phyloP scores from a whole-genome alignment of 2,797 vertebrate genomes.

The Protosalanx chinensis region DNA sequence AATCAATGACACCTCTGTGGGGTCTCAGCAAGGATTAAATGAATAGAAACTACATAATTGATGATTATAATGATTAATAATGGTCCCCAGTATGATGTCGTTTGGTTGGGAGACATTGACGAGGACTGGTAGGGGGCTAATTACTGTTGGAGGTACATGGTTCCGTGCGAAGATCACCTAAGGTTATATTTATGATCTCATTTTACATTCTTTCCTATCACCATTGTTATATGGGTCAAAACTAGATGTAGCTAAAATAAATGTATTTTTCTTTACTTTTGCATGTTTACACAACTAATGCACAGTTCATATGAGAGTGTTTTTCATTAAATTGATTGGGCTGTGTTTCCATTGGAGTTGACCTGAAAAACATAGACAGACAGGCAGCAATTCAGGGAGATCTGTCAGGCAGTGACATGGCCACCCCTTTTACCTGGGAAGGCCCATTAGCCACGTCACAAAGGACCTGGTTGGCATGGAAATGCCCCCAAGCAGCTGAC shows the following conservation, averaged over 20 bases:
- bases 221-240: not conserved
- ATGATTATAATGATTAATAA: slow-evolving; percentile 41
- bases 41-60: slow-evolving; percentile 38
- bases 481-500: slow-evolving; percentile 15
- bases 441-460: slow-evolving; percentile 5
- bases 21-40: slow-evolving; percentile 19
- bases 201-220: not conserved
- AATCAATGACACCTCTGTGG: slow-evolving; percentile 31
- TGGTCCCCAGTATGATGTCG: slow-evolving; percentile 25
- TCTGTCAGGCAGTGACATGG: not conserved
- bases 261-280: not conserved
- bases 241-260: too few species aligned
- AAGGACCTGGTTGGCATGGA: slow-evolving; percentile 6
- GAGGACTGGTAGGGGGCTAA: slow-evolving; percentile 2
- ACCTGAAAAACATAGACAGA: not conserved
- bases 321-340: not conserved
- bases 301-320: not conserved
- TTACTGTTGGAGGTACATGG: not conserved
- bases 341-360: not conserved
- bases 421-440: slow-evolving; percentile 9
- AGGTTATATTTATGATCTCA: not conserved
- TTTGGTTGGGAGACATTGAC: slow-evolving; percentile 15
- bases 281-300: not conserved
- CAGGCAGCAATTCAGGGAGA: not conserved
- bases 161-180: not conserved